A percentile compares a stretch with the other conserved stretches of the same genome.
phyloP scores from a whole-genome alignment of 2,797 vertebrate genomes.

The Lacerta agilis region DNA sequence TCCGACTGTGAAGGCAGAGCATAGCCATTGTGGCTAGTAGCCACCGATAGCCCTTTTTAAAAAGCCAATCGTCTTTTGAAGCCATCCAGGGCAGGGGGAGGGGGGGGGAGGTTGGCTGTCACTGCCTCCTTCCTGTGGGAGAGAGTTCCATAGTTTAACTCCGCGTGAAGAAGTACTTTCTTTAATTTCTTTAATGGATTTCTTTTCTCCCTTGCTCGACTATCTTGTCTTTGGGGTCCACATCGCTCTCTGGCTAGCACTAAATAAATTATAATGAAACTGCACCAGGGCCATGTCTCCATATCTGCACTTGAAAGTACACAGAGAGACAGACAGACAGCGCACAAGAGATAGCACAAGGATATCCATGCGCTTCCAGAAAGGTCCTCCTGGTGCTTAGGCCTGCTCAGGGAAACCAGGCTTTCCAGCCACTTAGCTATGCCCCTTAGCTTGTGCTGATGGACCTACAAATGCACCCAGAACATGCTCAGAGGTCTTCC shows the following conservation, averaged over 20 bases:
- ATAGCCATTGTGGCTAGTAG: too few species aligned
- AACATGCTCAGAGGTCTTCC: background rate
- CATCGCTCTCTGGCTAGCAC: background rate
- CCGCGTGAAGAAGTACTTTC: too few species aligned
- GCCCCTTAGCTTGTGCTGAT: background rate
- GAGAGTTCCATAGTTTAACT: too few species aligned
- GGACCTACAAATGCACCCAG: background rate
- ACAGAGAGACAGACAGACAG: background rate
- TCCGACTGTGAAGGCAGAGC: too few species aligned
- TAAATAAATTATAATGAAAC: background rate
- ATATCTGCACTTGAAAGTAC: background rate
- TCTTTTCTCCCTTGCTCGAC: background rate
- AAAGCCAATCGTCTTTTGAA: too few species aligned
- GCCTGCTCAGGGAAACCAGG: background rate
- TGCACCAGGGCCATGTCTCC: too few species aligned
- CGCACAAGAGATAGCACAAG: background rate
- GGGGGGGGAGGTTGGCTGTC: too few species aligned
- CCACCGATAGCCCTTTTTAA: too few species aligned
- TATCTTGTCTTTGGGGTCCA: background rate
- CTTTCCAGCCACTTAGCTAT: too few species aligned
- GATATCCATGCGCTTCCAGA: background rate
- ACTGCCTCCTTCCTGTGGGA: too few species aligned
- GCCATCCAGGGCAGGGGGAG: too few species aligned
- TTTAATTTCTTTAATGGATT: too few species aligned
- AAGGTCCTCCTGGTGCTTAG: background rate